phyloP scores from a whole-genome alignment of 2,113 vertebrate species.

The Sceloporus tristichus region DNA sequence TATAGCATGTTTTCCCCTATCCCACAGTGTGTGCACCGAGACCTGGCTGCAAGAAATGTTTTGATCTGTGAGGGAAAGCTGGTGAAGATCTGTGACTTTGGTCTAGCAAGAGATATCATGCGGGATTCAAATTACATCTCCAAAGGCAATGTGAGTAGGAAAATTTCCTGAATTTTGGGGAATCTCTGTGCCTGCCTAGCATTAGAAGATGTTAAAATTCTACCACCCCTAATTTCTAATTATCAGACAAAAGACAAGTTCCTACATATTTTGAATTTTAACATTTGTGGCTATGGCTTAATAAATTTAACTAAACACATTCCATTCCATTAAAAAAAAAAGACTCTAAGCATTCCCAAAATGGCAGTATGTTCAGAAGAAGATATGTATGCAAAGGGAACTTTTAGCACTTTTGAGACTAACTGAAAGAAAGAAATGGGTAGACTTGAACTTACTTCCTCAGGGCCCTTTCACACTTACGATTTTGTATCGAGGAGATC shows the following conservation, averaged over 20 bases:
- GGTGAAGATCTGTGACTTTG: conserved; percentile 99
- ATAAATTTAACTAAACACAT: background rate
- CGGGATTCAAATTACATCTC: conserved; percentile 98
- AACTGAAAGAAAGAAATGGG: too few relatives aligned
- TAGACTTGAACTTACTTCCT: too few relatives aligned
- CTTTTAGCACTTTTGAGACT: too few relatives aligned
- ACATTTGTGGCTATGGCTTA: background rate
- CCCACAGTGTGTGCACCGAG: conserved; percentile 94
- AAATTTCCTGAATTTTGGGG: fast-evolving
- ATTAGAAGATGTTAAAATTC: background rate
- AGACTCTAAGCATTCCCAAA: background rate
- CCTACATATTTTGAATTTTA: background rate
- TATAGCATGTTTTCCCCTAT: background rate
- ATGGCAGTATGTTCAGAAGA: too few relatives aligned
- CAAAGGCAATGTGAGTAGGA: conserved; percentile 93
- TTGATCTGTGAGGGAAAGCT: conserved; percentile 98
- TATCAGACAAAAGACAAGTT: background rate
- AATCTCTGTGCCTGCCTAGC: background rate
- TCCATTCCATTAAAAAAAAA: background rate
- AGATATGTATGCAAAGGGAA: too few relatives aligned
- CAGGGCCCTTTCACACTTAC: too few relatives aligned
- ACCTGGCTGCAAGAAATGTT: conserved; percentile 95
- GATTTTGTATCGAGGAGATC: too few relatives aligned
- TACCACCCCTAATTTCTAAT: background rate
- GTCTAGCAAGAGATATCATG: conserved; percentile 97